These are phyloP conservation scores for Channa argus DNA, from an alignment of 2,113 vertebrate genomes.

Conservation along the genomic window DNA sequence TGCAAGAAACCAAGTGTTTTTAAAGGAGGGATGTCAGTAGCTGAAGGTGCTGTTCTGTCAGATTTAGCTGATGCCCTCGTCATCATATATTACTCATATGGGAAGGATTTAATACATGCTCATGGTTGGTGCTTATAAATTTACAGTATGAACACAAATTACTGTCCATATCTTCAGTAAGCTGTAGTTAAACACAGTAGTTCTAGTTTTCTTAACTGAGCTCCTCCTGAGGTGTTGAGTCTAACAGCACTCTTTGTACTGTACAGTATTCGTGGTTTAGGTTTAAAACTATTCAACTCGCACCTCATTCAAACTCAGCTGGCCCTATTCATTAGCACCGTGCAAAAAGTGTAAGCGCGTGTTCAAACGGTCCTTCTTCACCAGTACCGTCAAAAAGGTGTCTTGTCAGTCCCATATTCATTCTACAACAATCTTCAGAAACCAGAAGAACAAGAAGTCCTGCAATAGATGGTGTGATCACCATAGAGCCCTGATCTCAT, in stretches of 20 bases:
- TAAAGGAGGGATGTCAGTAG: constrained; percentile 8
- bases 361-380: no score
- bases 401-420: background rate
- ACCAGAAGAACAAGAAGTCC: background rate
- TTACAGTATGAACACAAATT: background rate
- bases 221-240: background rate
- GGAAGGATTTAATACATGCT: background rate
- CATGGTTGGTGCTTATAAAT: constrained; percentile 12
- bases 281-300: background rate
- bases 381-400: background rate
- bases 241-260: background rate
- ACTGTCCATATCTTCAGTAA: background rate
- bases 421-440: background rate
- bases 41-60: background rate
- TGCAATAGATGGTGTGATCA: no score
- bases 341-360: background rate
- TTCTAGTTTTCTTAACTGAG: constrained; percentile 4
- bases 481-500: background rate
- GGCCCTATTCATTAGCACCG: background rate
- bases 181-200: background rate
- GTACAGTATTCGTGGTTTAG: background rate
- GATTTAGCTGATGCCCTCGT: background rate
- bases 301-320: no score
- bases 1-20: constrained; percentile 45
- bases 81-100: background rate